Conservation (phyloP, 2,113 vertebrate species). For the Vireo altiloquus region DNA sequence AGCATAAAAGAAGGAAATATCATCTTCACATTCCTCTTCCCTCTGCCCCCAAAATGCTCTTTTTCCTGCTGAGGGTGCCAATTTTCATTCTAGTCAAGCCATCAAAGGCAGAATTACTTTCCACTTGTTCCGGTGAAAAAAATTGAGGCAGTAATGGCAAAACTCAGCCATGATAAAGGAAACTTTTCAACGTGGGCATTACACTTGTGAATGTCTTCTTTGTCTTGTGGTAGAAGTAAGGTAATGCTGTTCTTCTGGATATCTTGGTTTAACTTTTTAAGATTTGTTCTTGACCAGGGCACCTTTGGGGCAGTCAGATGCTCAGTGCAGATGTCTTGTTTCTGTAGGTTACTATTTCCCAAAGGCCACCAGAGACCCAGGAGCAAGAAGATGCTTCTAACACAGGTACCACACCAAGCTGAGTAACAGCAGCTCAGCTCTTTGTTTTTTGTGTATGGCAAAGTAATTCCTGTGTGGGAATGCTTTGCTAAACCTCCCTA, state of each 20-base stretch:
- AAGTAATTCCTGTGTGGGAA: neutral
- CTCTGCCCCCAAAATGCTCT: neutral
- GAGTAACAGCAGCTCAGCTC: neutral
- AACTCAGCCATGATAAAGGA: neutral
- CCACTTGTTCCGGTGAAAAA: neutral
- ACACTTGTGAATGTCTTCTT: neutral
- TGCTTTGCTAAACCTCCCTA: neutral
- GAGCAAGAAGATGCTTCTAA: constrained; percentile 30
- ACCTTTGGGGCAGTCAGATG: neutral
- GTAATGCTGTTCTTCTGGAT: neutral
- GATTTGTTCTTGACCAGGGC: neutral
- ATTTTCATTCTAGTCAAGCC: neutral
- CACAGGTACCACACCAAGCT: constrained; percentile 53
- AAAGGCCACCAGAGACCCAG: constrained; percentile 54
- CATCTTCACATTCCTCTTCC: neutral
- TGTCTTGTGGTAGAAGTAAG: neutral
- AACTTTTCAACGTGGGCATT: neutral
- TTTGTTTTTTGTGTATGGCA: neutral
- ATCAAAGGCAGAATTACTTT: neutral
- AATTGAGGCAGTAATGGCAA: neutral
- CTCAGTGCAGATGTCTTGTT: neutral
- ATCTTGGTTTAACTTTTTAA: neutral
- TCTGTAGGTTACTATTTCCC: constrained; percentile 83
- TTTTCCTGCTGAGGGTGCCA: neutral
- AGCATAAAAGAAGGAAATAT: neutral